These are phyloP conservation scores for Cabera pusaria DNA, from an alignment of 2,888 invertebrate genomes.

Conservation along the genomic window DNA sequence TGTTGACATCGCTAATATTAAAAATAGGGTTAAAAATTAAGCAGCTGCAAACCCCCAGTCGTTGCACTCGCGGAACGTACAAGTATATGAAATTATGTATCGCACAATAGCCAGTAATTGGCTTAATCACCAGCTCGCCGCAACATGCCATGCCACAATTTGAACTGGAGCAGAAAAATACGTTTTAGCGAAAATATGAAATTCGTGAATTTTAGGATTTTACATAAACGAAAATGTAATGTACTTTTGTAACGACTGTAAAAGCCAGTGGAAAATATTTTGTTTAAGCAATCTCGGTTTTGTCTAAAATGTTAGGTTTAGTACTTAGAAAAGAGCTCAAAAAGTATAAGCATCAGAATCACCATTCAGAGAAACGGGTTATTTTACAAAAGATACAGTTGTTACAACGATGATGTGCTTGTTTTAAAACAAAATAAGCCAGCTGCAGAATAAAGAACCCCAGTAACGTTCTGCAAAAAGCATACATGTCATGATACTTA, in stretches of 20 bases:
- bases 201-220: conserved; percentile 8
- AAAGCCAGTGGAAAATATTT: no score
- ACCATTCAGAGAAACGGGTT: no score
- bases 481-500: conserved; percentile 3
- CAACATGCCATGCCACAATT: conserved; percentile 25
- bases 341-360: no score
- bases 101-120: conserved; percentile 34
- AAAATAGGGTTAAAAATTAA: conserved; percentile 25
- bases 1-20: conserved; percentile 20
- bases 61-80: conserved; percentile 19
- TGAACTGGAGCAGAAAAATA: conserved; percentile 32
- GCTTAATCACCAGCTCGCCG: conserved; percentile 31
- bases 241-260: no score
- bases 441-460: no score
- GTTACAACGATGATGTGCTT: no score
- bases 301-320: no score
- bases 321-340: no score
- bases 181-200: conserved; percentile 19
- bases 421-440: no score
- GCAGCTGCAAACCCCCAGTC: conserved; percentile 29
- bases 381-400: no score
- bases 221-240: conserved; percentile 2
- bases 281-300: no score
- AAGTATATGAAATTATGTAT: conserved; percentile 28
- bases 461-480: conserved; percentile 3